Percentiles rank a stretch among this genome's conserved stretches.
These are phyloP conservation scores for Drosophila elegans DNA, from an alignment of 1,140 invertebrate genomes.

Conservation along the genomic window DNA sequence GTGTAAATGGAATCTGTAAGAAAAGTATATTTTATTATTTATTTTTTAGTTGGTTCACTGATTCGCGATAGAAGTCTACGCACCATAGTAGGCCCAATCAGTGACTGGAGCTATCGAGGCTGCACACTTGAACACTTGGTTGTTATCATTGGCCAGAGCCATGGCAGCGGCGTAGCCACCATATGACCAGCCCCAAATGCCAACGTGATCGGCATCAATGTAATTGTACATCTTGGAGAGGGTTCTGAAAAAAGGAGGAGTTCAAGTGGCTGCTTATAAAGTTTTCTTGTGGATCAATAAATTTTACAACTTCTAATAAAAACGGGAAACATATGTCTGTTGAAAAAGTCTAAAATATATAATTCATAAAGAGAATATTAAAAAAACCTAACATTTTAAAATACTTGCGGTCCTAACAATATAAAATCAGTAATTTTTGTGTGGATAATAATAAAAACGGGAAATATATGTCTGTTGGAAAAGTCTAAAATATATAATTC, in stretches of 20 bases:
- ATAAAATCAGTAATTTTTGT: too few species aligned
- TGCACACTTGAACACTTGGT: conserved; percentile 93
- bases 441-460: too few species aligned
- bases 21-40: conserved; percentile 28
- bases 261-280: neutral
- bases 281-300: too few species aligned
- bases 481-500: too few species aligned
- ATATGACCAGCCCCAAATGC: conserved; percentile 97
- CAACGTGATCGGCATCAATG: conserved; percentile 89
- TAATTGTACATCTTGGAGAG: conserved; percentile 88
- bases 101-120: conserved; percentile 97
- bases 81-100: conserved; percentile 95
- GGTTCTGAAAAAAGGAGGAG: conserved; percentile 82
- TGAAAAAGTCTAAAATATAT: too few species aligned
- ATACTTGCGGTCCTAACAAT: too few species aligned
- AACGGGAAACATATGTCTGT: too few species aligned
- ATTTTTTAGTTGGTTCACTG: neutral
- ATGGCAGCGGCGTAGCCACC: conserved; percentile 95
- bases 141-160: conserved; percentile 90
- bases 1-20: conserved; percentile 96
- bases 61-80: conserved; percentile 12
- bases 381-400: too few species aligned
- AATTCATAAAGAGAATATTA: too few species aligned
- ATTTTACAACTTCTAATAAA: too few species aligned
- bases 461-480: too few species aligned